Percentiles rank a stretch among this genome's conserved stretches.
phyloP scores from a whole-genome alignment of 2,113 vertebrate genomes.

The Hemichromis elongatus region DNA sequence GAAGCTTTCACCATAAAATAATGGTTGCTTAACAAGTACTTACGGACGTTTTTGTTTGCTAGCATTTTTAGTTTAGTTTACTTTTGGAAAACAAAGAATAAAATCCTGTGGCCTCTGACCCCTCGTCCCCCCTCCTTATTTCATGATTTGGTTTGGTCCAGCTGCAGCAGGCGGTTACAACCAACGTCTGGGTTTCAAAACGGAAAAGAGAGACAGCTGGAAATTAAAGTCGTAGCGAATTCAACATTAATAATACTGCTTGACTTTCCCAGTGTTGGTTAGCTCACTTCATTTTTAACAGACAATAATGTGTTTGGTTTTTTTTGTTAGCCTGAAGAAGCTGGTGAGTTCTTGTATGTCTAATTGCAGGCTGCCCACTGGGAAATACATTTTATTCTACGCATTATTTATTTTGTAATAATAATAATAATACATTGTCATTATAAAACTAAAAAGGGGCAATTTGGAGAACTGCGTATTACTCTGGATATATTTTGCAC shows the following conservation, averaged over 20 bases:
- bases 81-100: no score
- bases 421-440: background rate
- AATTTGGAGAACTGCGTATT: background rate
- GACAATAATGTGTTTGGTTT: background rate
- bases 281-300: rapidly evolving
- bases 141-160: no score
- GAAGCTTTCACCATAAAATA: background rate
- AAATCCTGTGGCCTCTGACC: no score
- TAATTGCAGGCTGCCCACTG: background rate
- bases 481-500: background rate
- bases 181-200: background rate
- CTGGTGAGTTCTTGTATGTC: background rate
- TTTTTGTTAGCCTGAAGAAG: background rate
- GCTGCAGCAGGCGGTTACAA: background rate
- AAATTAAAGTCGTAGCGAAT: background rate
- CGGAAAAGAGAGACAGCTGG: rapidly evolving
- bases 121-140: no score
- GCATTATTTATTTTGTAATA: background rate
- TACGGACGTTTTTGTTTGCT: background rate
- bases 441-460: background rate
- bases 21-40: background rate
- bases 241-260: background rate
- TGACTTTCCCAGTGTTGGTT: background rate
- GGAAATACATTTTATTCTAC: background rate
- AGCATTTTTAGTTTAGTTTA: no score